These are phyloP conservation scores for Akabosia matsudoensis DNA, from an alignment of 1,140 invertebrate species.

Conservation along the genomic window DNA sequence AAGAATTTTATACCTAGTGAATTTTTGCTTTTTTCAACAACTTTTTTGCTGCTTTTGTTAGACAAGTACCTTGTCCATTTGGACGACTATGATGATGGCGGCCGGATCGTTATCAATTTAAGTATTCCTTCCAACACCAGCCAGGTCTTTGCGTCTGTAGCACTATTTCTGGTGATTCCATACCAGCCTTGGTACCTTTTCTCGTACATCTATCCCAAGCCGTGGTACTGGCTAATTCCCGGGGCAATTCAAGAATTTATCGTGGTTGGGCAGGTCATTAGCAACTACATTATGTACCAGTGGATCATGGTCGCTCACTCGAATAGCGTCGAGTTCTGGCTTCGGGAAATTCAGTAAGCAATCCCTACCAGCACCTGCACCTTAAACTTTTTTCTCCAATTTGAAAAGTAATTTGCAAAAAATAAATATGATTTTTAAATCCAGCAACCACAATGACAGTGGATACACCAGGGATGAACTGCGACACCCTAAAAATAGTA, in stretches of 20 bases:
- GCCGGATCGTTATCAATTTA: constrained; percentile 26
- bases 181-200: not conserved
- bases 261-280: not conserved
- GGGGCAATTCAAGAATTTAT: constrained; percentile 25
- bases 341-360: constrained; percentile 24
- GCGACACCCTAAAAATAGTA: not conserved
- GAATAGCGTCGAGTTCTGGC: constrained; percentile 20
- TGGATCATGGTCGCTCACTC: constrained; percentile 18
- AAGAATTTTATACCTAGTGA: not conserved
- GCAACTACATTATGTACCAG: not conserved
- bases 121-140: constrained; percentile 5
- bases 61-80: not conserved
- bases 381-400: too few relatives aligned
- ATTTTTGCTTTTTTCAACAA: not conserved
- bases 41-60: not conserved
- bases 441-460: constrained; percentile 2
- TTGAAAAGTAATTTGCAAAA: not conserved
- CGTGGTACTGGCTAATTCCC: constrained; percentile 25
- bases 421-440: not conserved
- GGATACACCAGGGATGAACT: not conserved
- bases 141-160: constrained; percentile 16
- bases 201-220: constrained; percentile 6
- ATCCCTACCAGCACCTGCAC: too few relatives aligned
- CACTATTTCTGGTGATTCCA: constrained; percentile 24
- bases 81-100: constrained; percentile 26